Base-by-base conservation (phyloP, 1,140 invertebrate species). In the Papilio machaon region DNA sequence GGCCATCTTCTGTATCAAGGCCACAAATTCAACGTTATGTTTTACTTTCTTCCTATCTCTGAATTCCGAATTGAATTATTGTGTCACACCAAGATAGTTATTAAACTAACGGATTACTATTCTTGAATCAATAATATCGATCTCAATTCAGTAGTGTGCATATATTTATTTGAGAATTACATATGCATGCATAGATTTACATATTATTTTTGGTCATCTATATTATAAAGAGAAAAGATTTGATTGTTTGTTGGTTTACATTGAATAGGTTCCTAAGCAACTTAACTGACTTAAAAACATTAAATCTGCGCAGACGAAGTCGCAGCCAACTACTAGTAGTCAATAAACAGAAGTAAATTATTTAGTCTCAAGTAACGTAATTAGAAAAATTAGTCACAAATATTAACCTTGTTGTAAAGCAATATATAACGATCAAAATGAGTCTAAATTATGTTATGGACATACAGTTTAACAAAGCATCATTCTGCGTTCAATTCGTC, bases 401-500 rank as follows among this genome's bases (percentile, higher is more conserved):
- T 8, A 58, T 35, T 13, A 35, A 30, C 13, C 23, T 10, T 23
- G 30, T 9, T 38, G 52, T 10, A 30, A 75, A 73, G 9, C 38
- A 8, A 13, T 73, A 73, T 46, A 73, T 73, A 38, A 73, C 70
- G 15, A 38, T 64, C 30, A 46, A 73, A 73, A 43, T 46, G 11
- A n/a, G 38, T 43, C 38, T 17, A 73, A 46, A 73, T 46, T 46
- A 46, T 73, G 15, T 73, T 46, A 46, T 19, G 46, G 47, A 75
- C 73, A 75, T 75, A 52, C 19, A 75, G 5, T 49, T 19, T 82
- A 74, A 88, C 86, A 87, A 88, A 86, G 81, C 80, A 76, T 77
- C 81, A 79, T 85, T 85, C 82, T 80, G 84, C 83, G 85, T 84
- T 75, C 85, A 88, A 82, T 85, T 87, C 82, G 84, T 80, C 82